Base-by-base conservation (phyloP, 2,113 vertebrate genomes). In the Glaucidium brasilianum region DNA sequence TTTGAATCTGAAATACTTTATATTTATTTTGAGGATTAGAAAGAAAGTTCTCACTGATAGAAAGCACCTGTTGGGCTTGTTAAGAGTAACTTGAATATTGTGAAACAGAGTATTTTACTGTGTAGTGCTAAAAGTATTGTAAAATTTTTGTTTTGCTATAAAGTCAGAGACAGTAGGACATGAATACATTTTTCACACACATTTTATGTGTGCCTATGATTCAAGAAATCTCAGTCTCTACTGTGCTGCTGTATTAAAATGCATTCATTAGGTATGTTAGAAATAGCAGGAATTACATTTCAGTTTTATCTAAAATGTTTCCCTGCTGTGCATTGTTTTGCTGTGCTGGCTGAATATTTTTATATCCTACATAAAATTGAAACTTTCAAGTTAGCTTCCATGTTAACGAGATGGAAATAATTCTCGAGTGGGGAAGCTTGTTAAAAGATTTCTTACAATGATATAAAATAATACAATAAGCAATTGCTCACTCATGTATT, bases 251-350 rank as follows among this genome's bases (percentile, higher is more conserved):
- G 47, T 95, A 96, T 94, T 96, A 95, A 97, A 96, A 63, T 76
- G 19, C 17, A 92, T 97, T 97, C 30, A 81, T 96, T 94, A 95
- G 34, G 37, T 78, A 84, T 89, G 60, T 92, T 58, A 92, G 75
- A 96, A 95, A 88, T 91, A 79, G 56, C 64, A 95, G 59, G 94
- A 94, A 96, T 96, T 91, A 83, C 25, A 72, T 52, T 96, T 95
- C 52, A 67, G 23, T 96, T 96, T 97, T 94, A 88, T 90, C 80
- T 96, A 85, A 95, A 88, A 88, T 83, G 41, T 91, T 95, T 97
- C 71, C 83, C 92, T 96, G 84, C 85, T 95, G 84, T 87, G 80
- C 71, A 27, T 92, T 93, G 22, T 85, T 97, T 96, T 95, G 71
- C 85, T 96, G 37, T 60, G 63, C 67, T 97, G 45, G 58, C 63